A percentile compares a stretch with the other conserved stretches of the same genome.
Evolutionary conservation across 2,113 vertebrate genomes (phyloP).

Genomic region (Cyprinodon tularosa): DNA sequence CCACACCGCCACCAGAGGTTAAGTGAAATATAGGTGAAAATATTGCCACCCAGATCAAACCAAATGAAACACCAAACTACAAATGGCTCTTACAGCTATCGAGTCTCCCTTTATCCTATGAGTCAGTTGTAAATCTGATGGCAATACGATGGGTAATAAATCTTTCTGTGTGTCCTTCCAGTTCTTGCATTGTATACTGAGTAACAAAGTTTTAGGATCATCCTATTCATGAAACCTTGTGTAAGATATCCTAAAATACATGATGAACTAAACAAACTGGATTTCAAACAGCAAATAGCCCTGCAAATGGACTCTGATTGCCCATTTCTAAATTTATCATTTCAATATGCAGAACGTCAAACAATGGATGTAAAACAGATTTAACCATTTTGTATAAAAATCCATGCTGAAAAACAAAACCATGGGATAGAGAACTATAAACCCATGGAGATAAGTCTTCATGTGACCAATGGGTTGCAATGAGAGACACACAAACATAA

Average conservation of each 20-base stretch:
- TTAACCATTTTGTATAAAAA: too few species aligned
- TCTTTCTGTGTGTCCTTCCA: neutral
- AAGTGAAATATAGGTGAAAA: too few species aligned
- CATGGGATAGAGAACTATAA: neutral
- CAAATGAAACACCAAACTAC: too few species aligned
- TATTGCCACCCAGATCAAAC: too few species aligned
- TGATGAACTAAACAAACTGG: conserved; percentile 1
- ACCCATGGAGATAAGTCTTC: conserved; percentile 2
- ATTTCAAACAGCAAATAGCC: neutral
- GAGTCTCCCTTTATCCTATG: neutral
- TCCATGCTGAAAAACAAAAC: neutral
- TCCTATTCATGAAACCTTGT: neutral
- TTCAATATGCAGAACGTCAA: neutral
- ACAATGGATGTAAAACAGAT: neutral
- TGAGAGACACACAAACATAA: conserved; percentile 36
- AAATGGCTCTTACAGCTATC: too few species aligned
- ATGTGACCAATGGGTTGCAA: conserved; percentile 54
- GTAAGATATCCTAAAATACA: conserved; percentile 38
- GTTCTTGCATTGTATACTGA: conserved; percentile 22
- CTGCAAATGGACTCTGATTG: neutral
- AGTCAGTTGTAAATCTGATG: conserved; percentile 30
- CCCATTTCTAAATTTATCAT: neutral
- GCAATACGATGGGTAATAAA: conserved; percentile 14
- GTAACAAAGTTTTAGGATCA: neutral
- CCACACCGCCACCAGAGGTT: too few species aligned